phyloP scores from a whole-genome alignment of 2,113 vertebrate species.

The Poeciliopsis turrubarensis region DNA sequence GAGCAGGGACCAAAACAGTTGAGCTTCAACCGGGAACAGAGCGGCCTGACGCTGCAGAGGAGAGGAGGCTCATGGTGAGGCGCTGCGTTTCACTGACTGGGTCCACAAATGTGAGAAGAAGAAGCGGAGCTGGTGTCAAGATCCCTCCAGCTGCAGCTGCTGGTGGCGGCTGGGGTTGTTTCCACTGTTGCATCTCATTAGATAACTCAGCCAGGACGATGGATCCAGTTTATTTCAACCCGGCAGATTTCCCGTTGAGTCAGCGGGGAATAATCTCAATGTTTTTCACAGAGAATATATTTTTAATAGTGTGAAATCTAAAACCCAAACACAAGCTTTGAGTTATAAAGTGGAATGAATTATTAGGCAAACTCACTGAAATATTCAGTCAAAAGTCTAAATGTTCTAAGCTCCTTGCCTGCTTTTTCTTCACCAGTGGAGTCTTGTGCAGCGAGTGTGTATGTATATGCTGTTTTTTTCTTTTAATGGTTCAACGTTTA shows the following conservation, averaged over 20 bases:
- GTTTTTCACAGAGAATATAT: too few species aligned
- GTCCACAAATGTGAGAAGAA: neutral
- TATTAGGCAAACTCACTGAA: too few species aligned
- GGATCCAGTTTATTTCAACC: neutral
- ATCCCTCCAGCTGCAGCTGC: neutral
- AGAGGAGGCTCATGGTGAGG: neutral
- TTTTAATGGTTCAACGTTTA: neutral
- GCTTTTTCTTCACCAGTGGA: too few species aligned
- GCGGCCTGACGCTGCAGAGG: neutral
- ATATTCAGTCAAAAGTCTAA: too few species aligned
- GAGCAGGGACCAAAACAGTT: too few species aligned
- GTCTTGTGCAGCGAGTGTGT: too few species aligned
- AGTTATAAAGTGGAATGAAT: too few species aligned
- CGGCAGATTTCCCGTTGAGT: too few species aligned
- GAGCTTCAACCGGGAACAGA: neutral
- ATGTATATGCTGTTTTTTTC: neutral
- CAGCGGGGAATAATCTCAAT: too few species aligned
- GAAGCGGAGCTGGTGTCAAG: neutral
- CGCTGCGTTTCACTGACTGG: neutral
- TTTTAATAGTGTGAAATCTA: too few species aligned
- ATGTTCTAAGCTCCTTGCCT: too few species aligned
- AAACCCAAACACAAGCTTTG: too few species aligned
- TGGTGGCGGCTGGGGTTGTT: neutral
- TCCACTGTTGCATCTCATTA: constrained; percentile 15
- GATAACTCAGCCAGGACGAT: neutral